Evolutionary conservation across 2,888 invertebrate species (phyloP), one percentile per base, ranked within the genome.

Genomic region (Leucophenga maculata): DNA sequence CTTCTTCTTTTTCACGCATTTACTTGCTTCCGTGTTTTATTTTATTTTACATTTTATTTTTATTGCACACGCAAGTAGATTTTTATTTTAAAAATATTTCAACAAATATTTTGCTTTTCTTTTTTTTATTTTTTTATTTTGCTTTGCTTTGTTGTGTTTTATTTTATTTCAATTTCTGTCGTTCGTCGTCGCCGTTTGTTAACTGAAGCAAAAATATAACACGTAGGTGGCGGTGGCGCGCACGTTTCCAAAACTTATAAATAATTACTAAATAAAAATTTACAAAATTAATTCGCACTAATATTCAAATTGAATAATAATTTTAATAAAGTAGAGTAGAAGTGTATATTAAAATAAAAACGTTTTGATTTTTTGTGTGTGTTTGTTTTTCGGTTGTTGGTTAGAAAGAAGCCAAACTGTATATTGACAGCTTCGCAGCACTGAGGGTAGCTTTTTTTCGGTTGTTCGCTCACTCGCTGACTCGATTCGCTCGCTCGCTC

Each of bases 361-460:
- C 18, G 18, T 60, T 13, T 69, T 67, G 18, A 52, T 69, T 68
- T 54, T 65, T 68, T 26, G 39, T 48, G 66, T 71, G 57, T 55
- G 52, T 67, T 50, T 69, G 48, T 71, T 77, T 77, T 80, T 74
- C 78, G 75, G 75, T 83, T 81, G 83, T 82, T 86, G 86, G 84
- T 85, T 88, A 85, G 88, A 84, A 87, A 86, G 88, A 88, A 87
- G 88, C 88, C 88, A 88, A 88, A 87, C 87, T 87, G 86, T 88
- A 86, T 87, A 88, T 88, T 88, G 88, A 87, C 84, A 84, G 83
- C 78, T 76, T 79, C 76, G 78, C 74, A 77, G 78, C 78, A 78
- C 79, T 78, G 86, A 83, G 86, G 86, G 87, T 85, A 86, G 84
- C 86, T 86, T 86, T 84, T 82, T 75, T 76, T 74, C 52, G 44